phyloP scores from a whole-genome alignment of 2,797 vertebrate genomes.

The Rhynchonycteris naso region DNA sequence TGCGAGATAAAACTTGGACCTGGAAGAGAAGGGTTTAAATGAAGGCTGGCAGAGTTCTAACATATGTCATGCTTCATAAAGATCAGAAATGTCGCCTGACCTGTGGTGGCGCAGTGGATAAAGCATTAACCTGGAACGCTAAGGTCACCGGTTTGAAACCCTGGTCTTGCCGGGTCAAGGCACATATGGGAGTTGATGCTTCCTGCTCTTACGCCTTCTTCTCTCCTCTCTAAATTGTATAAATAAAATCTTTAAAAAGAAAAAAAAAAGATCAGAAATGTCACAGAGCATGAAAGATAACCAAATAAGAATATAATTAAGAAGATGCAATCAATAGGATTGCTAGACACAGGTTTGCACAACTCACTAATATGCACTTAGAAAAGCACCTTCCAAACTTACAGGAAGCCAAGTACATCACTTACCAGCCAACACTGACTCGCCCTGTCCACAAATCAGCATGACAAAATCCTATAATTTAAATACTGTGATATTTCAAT shows the following conservation, averaged over 20 bases:
- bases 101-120: too few species aligned
- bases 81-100: constrained; percentile 52
- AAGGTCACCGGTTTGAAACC: too few species aligned
- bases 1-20: background rate
- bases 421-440: constrained; percentile 17
- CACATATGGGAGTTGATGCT: too few species aligned
- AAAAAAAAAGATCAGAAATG: constrained; percentile 60
- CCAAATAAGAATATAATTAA: constrained; percentile 34
- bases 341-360: background rate
- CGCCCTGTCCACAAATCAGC: constrained; percentile 66
- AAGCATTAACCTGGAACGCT: too few species aligned
- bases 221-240: too few species aligned
- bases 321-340: constrained; percentile 4
- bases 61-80: constrained; percentile 6
- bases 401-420: background rate
- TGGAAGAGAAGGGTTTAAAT: constrained; percentile 44
- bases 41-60: background rate
- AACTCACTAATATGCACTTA: background rate
- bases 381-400: background rate
- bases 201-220: too few species aligned
- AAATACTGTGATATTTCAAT: constrained; percentile 69
- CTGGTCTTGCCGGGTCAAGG: too few species aligned
- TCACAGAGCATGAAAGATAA: constrained; percentile 27
- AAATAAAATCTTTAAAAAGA: too few species aligned
- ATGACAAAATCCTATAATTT: constrained; percentile 66